phyloP scores from a whole-genome alignment of 2,113 vertebrate genomes.

The Pyxicephalus adspersus region DNA sequence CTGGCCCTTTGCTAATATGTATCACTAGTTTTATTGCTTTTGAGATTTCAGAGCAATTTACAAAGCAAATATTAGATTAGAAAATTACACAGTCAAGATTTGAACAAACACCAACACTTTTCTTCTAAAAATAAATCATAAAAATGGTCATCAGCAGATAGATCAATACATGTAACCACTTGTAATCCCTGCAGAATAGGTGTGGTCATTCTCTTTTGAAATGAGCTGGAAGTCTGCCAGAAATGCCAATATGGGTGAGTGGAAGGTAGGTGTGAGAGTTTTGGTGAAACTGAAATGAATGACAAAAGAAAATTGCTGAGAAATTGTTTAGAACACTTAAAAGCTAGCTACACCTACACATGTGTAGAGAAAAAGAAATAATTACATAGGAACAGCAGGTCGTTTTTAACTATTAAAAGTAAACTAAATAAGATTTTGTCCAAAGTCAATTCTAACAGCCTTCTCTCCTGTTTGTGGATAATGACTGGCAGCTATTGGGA shows the following conservation, averaged over 20 bases:
- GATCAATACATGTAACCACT: background rate
- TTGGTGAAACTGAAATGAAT: conserved; percentile 1
- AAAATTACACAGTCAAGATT: background rate
- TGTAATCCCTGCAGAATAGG: background rate
- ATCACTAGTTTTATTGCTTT: background rate
- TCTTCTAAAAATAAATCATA: background rate
- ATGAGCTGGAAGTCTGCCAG: conserved; percentile 5
- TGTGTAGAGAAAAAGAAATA: no score
- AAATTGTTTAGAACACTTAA: background rate
- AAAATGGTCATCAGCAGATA: background rate
- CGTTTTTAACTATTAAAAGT: no score
- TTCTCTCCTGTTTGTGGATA: no score
- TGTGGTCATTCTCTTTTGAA: background rate
- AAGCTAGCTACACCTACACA: background rate
- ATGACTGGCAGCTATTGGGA: no score
- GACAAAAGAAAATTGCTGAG: background rate
- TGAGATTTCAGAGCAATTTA: background rate
- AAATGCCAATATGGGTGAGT: background rate
- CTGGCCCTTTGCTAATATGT: no score
- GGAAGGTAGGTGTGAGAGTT: background rate
- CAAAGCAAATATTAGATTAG: conserved; percentile 30
- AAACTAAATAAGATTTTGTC: no score
- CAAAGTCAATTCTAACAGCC: no score
- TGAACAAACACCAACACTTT: background rate
- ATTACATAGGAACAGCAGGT: no score